Evolutionary conservation across 2,797 vertebrate species (phyloP), one percentile per base, ranked within the genome.

Genomic region (Protosalanx chinensis): DNA sequence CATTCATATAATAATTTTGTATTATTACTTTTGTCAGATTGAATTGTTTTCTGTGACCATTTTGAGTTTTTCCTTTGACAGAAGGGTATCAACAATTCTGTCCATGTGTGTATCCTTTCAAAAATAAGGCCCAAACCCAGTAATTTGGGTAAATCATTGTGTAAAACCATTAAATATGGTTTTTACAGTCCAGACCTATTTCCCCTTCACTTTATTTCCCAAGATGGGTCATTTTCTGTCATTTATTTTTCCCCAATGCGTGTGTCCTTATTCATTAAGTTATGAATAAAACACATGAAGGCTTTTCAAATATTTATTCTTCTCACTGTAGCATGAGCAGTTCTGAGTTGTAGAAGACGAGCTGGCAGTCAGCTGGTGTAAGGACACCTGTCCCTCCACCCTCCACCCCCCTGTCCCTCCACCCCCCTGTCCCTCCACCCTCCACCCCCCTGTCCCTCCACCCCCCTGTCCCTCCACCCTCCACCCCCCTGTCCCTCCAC

Each of bases 301-400:
- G 73, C 72, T 65, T 67, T 51, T 85, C 84, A 86, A 88, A 90
- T 84, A 87, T 78, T 70, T 71, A 87, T 86, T 56, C 51, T 71
- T 72, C 75, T 85, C 78, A 82, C 59, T 64, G 41, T 18, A 32
- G 65, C 20, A 46, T 82, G 41, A 78, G 70, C 56, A 51, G 64
- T 74, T 76, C 76, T 64, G 56, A 64, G 68, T 62, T 78, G 69
- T 70, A 80, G 53, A 5, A 79, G 67, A 72, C 70, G 69, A 74
- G 71, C 37, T 76, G 18, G 37, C 65, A 51, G 35, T 12, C 10
- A 3, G 41, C 41, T 46, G 41, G 8, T 13, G 10, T 46, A 3
- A 46, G 41, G 1, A 27, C 23, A 27, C 23, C 23, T 27, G 23
- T 27, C 23, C 23, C 23, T 27, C 23, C 23, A 27, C 23, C 23